A percentile compares a stretch with the other conserved stretches of the same genome.
These are phyloP conservation scores for Rhorus exstirpatorius DNA, from an alignment of 2,888 invertebrate genomes.

Conservation along the genomic window DNA sequence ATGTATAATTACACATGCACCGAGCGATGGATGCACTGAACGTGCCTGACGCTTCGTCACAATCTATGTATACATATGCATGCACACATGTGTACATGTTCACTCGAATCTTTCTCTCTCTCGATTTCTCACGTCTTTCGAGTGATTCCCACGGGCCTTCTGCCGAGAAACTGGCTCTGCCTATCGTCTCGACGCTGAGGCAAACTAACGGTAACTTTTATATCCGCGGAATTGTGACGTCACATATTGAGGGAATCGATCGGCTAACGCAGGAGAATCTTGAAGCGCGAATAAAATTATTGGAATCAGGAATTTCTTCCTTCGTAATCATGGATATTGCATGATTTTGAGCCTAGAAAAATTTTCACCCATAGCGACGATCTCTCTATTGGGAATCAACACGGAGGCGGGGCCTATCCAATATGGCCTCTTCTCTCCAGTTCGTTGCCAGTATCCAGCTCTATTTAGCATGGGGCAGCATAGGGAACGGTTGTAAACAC, in stretches of 20 bases:
- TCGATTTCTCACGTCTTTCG: conserved; percentile 22
- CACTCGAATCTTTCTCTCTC: not conserved
- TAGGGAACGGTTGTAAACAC: too few relatives aligned
- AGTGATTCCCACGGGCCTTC: conserved; percentile 60
- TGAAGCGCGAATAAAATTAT: conserved; percentile 52
- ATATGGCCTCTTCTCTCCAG: too few relatives aligned
- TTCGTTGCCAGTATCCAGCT: too few relatives aligned
- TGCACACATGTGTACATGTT: not conserved
- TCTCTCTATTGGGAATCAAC: too few relatives aligned
- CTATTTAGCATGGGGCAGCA: too few relatives aligned
- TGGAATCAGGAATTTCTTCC: conserved; percentile 52
- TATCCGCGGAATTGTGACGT: conserved; percentile 62
- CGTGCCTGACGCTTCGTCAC: not conserved
- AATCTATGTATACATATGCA: conserved; percentile 14
- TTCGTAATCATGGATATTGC: conserved; percentile 30
- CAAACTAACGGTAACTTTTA: conserved; percentile 66
- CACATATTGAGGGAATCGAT: conserved; percentile 59
- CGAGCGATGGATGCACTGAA: conserved; percentile 1
- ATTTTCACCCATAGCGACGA: too few relatives aligned
- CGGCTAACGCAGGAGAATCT: conserved; percentile 32
- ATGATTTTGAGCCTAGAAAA: not conserved
- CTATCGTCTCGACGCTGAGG: conserved; percentile 31
- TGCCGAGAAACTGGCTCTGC: conserved; percentile 39
- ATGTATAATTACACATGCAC: conserved; percentile 17
- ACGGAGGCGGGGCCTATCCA: too few relatives aligned